Base-by-base conservation (phyloP, 2,888 invertebrate genomes). In the Mythimna impura region DNA sequence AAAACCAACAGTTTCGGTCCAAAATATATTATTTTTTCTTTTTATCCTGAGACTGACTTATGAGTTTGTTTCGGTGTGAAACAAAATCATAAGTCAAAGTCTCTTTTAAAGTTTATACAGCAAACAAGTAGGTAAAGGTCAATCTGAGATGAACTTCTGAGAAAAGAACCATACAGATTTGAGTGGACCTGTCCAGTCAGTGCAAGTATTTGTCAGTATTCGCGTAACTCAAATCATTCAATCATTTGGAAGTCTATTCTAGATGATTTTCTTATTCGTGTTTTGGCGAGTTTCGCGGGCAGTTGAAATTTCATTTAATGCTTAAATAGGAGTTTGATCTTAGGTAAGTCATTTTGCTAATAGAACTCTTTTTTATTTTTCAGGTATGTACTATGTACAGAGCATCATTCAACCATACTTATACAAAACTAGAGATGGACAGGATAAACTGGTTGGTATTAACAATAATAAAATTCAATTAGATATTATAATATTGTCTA, bases 321-420 rank as follows among this genome's bases (percentile, higher is more conserved):
- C 4, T 30, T 0, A 36, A 34, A 4, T 20, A 14, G 2, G 6
- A 47, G 0, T 5, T 34, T 0, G 9, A 0, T 22, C n/a, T 2
- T 47, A n/a, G n/a, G 0, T 43, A 10, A 50, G 22, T 10, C 0
- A 20, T 52, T 22, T 61, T 60, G 20, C 20, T 70, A 64, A 72
- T 40, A 58, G 9, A 36, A 5, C 50, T 71, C 63, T 81, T 69
- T 86, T 14, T 80, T 86, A 76, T 70, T 78, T 92, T 90, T 71
- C 87, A 89, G 90, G 90, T 87, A 91, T 69, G 82, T 86, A 82
- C 75, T 87, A 91, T 69, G 82, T 86, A 82, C 75, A 7, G 43
- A 47, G 62, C 0, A 20, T 47, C 4, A 40, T 60, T n/a, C 10
- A 55, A 20, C 20, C 7, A 52, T 57, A 0, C n/a, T 3, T 62